Conservation (phyloP, 1,140 invertebrate species). For the Archegozetes longisetosus region DNA sequence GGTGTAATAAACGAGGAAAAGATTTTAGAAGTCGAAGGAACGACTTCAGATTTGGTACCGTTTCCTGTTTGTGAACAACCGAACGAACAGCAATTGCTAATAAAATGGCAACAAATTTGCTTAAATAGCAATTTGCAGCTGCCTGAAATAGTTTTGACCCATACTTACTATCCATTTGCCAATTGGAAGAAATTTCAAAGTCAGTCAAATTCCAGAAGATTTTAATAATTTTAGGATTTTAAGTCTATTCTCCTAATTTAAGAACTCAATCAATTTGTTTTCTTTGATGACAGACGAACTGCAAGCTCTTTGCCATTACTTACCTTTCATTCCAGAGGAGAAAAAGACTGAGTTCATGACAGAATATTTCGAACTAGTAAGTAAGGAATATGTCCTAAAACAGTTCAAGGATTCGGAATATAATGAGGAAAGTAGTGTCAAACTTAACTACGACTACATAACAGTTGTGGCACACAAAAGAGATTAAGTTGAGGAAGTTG, state of each 20-base stretch:
- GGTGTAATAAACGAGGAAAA: background rate
- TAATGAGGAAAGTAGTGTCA: background rate
- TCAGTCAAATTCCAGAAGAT: no score
- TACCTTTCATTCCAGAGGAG: background rate
- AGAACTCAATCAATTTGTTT: no score
- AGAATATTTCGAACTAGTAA: background rate
- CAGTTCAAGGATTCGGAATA: background rate
- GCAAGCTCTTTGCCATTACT: background rate
- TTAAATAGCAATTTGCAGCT: background rate
- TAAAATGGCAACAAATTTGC: background rate
- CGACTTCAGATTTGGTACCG: background rate
- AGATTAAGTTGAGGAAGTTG: no score
- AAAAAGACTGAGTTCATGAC: background rate
- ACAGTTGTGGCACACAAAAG: background rate
- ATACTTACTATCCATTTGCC: background rate
- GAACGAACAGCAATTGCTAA: background rate
- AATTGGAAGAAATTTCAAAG: background rate
- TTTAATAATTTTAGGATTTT: no score
- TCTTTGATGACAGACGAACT: background rate
- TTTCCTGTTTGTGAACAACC: background rate
- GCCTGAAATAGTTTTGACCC: background rate
- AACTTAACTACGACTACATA: background rate
- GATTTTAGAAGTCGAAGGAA: background rate
- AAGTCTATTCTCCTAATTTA: no score
- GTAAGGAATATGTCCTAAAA: background rate